These are phyloP conservation scores for Trachelipus rathkii DNA, from an alignment of 1,140 invertebrate genomes.

Conservation along the genomic window DNA sequence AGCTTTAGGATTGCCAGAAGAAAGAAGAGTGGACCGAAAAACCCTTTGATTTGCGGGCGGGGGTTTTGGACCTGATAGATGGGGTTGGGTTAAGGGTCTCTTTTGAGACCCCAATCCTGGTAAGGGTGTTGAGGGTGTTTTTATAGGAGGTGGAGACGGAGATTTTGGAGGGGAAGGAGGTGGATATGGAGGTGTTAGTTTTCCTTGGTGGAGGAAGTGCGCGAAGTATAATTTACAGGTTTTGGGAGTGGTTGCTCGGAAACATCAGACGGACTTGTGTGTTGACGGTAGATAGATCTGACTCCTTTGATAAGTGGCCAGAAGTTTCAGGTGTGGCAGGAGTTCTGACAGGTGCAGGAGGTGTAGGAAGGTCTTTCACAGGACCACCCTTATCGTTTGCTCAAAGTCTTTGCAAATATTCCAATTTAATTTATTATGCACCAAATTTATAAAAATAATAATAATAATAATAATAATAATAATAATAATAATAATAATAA, in stretches of 20 bases:
- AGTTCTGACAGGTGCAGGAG: constrained; percentile 30
- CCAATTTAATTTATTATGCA: neutral
- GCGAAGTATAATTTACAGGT: constrained; percentile 26
- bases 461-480: constrained; percentile 18
- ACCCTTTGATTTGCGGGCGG: constrained; percentile 45
- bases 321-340: constrained; percentile 17
- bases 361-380: constrained; percentile 35
- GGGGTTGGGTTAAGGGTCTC: neutral
- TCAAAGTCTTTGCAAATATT: neutral
- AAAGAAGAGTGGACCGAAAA: constrained; percentile 48
- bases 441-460: too few species aligned
- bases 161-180: constrained; percentile 29
- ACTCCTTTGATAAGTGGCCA: neutral
- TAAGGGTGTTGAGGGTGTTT: constrained; percentile 50
- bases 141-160: constrained; percentile 48
- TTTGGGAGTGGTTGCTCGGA: constrained; percentile 33
- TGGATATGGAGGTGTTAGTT: constrained; percentile 21
- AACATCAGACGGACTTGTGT: constrained; percentile 1
- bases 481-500: constrained; percentile 17
- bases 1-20: constrained; percentile 13
- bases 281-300: neutral
- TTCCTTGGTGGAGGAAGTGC: constrained; percentile 17
- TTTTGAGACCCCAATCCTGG: constrained; percentile 46
- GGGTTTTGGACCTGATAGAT: constrained; percentile 16
- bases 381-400: neutral